These are phyloP conservation scores for Erpornis zantholeuca DNA, from an alignment of 2,113 vertebrate species.

Conservation along the genomic window DNA sequence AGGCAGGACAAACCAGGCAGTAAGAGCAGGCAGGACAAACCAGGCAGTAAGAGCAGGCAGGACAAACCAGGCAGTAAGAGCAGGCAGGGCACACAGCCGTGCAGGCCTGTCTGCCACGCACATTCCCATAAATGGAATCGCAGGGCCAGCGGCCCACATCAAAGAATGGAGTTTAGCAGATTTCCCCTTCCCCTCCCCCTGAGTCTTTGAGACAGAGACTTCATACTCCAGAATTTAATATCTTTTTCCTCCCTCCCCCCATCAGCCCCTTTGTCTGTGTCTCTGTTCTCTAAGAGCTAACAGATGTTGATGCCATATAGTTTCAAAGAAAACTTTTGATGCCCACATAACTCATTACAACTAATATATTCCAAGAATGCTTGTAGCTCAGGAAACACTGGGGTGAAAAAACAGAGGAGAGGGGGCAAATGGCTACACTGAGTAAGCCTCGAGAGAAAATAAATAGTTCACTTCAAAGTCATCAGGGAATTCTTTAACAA, in stretches of 20 bases:
- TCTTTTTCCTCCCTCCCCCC: slow-evolving; percentile 59
- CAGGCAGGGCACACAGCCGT: not conserved
- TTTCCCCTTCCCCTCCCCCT: slow-evolving; percentile 67
- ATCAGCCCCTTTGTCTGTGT: slow-evolving; percentile 66
- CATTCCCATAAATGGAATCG: slow-evolving; percentile 69
- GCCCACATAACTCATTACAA: slow-evolving; percentile 66
- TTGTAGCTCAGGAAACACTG: slow-evolving; percentile 51
- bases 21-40: not conserved
- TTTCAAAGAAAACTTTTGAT: slow-evolving; percentile 74
- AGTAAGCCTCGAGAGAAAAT: slow-evolving; percentile 57
- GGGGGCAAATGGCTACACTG: slow-evolving; percentile 33
- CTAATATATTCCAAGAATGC: slow-evolving; percentile 70
- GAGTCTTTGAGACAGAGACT: slow-evolving; percentile 59
- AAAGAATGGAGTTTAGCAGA: slow-evolving; percentile 64
- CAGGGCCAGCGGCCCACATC: slow-evolving; percentile 70
- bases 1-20: no score
- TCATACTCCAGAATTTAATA: slow-evolving; percentile 68
- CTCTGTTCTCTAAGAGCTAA: slow-evolving; percentile 77
- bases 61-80: not conserved
- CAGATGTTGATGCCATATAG: slow-evolving; percentile 75
- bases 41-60: not conserved
- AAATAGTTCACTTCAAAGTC: slow-evolving; percentile 59
- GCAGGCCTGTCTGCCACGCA: slow-evolving; percentile 29
- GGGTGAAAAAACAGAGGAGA: slow-evolving; percentile 47
- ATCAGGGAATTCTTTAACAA: slow-evolving; percentile 56